Evolutionary conservation across 2,113 vertebrate genomes (phyloP).

Genomic region (Sander vitreus): DNA sequence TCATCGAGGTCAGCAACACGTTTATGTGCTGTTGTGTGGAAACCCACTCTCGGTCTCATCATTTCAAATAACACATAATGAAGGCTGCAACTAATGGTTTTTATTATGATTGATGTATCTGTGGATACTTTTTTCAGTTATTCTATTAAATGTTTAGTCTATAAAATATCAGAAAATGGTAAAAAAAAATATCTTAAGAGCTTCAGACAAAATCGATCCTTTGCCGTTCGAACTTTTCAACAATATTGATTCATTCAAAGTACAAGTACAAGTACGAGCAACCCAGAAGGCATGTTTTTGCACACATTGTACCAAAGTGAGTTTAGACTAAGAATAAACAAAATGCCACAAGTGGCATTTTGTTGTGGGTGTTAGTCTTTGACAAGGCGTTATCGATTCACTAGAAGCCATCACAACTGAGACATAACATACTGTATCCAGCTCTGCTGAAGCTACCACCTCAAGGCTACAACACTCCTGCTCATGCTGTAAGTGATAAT

Average conservation of each 20-base stretch:
- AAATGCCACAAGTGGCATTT: not conserved
- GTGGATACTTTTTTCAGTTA: not conserved
- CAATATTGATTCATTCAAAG: not conserved
- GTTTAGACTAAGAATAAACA: not conserved
- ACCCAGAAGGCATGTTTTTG: not conserved
- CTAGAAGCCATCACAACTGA: not conserved
- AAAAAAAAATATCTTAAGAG: not conserved
- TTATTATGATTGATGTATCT: not conserved
- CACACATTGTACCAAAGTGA: not conserved
- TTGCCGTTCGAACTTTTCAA: not conserved
- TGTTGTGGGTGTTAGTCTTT: not conserved
- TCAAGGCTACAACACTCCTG: constrained; percentile 30
- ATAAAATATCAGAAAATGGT: not conserved
- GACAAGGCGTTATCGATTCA: constrained; percentile 39
- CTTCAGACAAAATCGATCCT: not conserved
- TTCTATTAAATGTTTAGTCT: not conserved
- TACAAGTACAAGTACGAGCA: not conserved
- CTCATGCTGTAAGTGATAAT: constrained; percentile 59
- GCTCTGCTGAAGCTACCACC: constrained; percentile 32
- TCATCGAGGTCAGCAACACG: not conserved
- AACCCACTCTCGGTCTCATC: not conserved
- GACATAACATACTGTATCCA: constrained; percentile 16
- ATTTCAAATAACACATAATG: not conserved
- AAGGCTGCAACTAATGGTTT: not conserved
- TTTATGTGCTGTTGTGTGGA: not conserved